Conservation (phyloP, 2,888 invertebrate species). For the Pheosia gnoma region DNA sequence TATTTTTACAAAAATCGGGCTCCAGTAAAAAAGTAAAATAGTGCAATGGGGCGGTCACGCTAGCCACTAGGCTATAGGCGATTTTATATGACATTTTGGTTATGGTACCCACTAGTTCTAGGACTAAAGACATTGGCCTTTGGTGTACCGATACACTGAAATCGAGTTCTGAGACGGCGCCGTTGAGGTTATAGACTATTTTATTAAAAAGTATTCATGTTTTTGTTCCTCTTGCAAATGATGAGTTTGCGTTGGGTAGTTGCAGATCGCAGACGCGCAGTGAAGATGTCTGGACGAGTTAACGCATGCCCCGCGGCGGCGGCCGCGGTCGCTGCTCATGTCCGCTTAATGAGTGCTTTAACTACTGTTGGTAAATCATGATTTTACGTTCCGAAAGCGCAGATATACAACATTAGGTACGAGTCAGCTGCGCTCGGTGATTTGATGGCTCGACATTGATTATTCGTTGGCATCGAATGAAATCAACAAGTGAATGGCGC, state of each 20-base stretch:
- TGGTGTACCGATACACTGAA: not conserved
- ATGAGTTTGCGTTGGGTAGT: constrained; percentile 26
- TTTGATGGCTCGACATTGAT: constrained; percentile 25
- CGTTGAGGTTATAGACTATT: constrained; percentile 10
- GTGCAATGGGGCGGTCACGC: too few relatives aligned
- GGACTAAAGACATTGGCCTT: too few relatives aligned
- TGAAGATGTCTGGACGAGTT: constrained; percentile 65
- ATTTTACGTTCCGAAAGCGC: constrained; percentile 52
- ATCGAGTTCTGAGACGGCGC: constrained; percentile 10
- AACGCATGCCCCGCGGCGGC: constrained; percentile 60
- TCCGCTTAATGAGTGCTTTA: constrained; percentile 74
- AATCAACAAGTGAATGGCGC: not conserved
- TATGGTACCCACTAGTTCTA: too few relatives aligned
- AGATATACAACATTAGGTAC: constrained; percentile 38
- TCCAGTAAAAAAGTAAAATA: too few relatives aligned
- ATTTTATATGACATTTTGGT: too few relatives aligned
- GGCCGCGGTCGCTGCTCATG: constrained; percentile 59
- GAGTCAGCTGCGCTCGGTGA: constrained; percentile 43
- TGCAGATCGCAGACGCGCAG: constrained; percentile 33
- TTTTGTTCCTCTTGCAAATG: constrained; percentile 23
- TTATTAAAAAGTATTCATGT: constrained; percentile 13
- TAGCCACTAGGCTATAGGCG: too few relatives aligned
- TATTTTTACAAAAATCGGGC: too few relatives aligned
- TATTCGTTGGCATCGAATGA: not conserved
- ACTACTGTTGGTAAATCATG: constrained; percentile 77